Evolutionary conservation across 2,113 vertebrate genomes (phyloP), one percentile per base, ranked within the genome.

Genomic region (Perccottus glenii): DNA sequence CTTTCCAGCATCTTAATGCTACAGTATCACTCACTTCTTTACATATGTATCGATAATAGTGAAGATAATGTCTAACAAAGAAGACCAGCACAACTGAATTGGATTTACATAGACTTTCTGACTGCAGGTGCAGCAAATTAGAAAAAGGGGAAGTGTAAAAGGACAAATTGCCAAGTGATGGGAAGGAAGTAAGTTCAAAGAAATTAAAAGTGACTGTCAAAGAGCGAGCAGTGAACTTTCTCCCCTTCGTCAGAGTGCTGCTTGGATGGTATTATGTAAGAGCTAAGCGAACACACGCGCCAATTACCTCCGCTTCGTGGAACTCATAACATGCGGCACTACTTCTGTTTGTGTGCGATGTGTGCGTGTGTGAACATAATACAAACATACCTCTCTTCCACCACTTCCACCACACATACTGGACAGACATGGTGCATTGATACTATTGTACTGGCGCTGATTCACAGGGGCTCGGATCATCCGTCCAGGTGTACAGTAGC

Each of bases 241-340:
- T 80, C 77, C 82, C 75, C 65, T 80, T 70, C 4, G 38, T 83
- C 79, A 61, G 71, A 65, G n/a, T 53, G 69, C 70, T 58, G 74
- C 81, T 70, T 73, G 58, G 78, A 77, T 64, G 70, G 60, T 38
- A 72, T 91, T 90, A 90, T 84, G 83, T 71, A 90, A 91, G 75
- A 84, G 79, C 65, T 19, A 68, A 81, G 75, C 69, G 64, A 73
- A 68, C 50, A 84, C 68, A 80, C 77, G 85, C 75, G 81, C 72
- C 36, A 42, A 87, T 89, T 85, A 86, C 82, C 83, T 83, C 68
- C 11, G 76, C 90, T 81, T 56, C 6, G 72, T 65, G 57, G 63
- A 75, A 85, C 83, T 72, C 70, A 77, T 68, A 87, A 86, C 70
- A 83, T 69, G 77, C 75, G 59, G 73, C 36, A 1, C 35, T 57